Percentiles rank a stretch among this genome's conserved stretches.
Evolutionary conservation across 2,797 vertebrate genomes (phyloP).

Genomic region (Aldrovandia affinis): DNA sequence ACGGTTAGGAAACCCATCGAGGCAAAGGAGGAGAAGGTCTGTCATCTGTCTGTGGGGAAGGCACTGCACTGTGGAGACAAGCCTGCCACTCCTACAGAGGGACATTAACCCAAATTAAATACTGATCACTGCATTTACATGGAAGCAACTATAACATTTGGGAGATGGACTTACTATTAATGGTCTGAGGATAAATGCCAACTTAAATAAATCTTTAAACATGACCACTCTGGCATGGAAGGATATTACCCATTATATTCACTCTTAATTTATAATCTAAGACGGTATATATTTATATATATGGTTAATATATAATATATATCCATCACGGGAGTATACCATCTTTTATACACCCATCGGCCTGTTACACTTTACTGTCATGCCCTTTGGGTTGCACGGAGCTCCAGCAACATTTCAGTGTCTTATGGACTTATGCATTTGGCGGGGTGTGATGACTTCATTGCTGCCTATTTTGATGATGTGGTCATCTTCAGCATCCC

Average conservation of each 20-base stretch:
- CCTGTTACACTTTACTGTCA: too few relatives aligned
- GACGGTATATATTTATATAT: background rate
- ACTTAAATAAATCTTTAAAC: conserved; percentile 53
- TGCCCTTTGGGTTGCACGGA: too few relatives aligned
- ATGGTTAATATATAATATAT: too few relatives aligned
- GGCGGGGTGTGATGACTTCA: too few relatives aligned
- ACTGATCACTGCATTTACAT: conserved; percentile 81
- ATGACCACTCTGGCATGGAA: background rate
- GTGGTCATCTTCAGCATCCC: too few relatives aligned
- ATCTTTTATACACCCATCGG: too few relatives aligned
- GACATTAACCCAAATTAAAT: conserved; percentile 76
- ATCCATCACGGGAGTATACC: too few relatives aligned
- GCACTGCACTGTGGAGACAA: conserved; percentile 58
- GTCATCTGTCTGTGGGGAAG: background rate
- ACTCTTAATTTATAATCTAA: background rate
- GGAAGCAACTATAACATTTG: conserved; percentile 70
- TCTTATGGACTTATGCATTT: too few relatives aligned
- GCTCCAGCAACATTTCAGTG: too few relatives aligned
- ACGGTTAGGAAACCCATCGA: conserved; percentile 95
- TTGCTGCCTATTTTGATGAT: too few relatives aligned
- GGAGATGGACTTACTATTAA: conserved; percentile 62
- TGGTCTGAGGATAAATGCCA: conserved; percentile 44
- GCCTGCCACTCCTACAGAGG: conserved; percentile 60
- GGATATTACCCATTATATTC: background rate
- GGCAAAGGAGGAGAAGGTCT: conserved; percentile 79